A percentile compares a stretch with the other conserved stretches of the same genome.
These are phyloP conservation scores for Hirtodrosophila confusa DNA, from an alignment of 2,888 invertebrate species.

Conservation along the genomic window DNA sequence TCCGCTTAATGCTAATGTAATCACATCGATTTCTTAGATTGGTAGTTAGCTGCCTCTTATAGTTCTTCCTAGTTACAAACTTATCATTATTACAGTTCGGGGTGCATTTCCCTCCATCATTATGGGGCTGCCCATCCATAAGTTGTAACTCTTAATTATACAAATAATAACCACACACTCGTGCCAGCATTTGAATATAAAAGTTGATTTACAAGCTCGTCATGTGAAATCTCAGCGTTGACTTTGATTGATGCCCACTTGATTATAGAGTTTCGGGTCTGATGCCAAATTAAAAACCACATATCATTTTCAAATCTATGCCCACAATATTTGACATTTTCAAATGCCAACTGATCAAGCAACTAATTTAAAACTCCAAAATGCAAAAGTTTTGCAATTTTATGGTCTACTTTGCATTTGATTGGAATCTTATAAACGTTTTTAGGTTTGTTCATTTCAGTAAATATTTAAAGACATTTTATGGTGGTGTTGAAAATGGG, in stretches of 20 bases:
- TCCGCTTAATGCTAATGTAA: slow-evolving; percentile 52
- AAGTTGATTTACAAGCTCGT: slow-evolving; percentile 42
- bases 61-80: slow-evolving; percentile 34
- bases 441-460: too few species aligned
- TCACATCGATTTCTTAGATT: slow-evolving; percentile 60
- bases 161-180: slow-evolving; percentile 4
- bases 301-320: slow-evolving; percentile 14
- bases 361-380: too few species aligned
- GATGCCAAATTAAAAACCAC: slow-evolving; percentile 13
- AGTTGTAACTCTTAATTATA: slow-evolving; percentile 31
- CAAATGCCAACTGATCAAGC: slow-evolving; percentile 14
- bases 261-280: slow-evolving; percentile 34
- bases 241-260: slow-evolving; percentile 53
- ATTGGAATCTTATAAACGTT: too few species aligned
- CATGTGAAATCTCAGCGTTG: slow-evolving; percentile 33
- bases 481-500: too few species aligned
- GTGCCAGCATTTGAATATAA: neutral
- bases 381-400: too few species aligned
- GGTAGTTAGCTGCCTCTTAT: slow-evolving; percentile 10
- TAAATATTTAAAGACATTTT: too few species aligned
- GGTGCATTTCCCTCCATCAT: slow-evolving; percentile 21
- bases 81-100: slow-evolving; percentile 50
- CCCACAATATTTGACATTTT: slow-evolving; percentile 9
- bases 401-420: too few species aligned
- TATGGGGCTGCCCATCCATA: neutral